phyloP scores from a whole-genome alignment of 2,888 invertebrate species.

The Tipula unca region DNA sequence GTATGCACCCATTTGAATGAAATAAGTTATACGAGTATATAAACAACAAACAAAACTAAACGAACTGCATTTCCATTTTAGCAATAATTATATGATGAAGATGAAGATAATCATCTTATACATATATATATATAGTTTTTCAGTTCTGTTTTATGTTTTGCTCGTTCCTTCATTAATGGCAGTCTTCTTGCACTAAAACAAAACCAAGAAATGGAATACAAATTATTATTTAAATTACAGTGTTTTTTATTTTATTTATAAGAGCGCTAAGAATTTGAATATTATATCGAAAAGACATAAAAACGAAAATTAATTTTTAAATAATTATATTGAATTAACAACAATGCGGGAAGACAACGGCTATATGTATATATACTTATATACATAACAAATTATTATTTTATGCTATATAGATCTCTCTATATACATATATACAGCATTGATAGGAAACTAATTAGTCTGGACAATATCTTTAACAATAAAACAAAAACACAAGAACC shows the following conservation, averaged over 20 bases:
- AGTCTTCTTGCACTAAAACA: background rate
- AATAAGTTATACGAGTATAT: background rate
- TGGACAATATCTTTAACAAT: background rate
- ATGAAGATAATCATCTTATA: background rate
- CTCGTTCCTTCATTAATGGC: background rate
- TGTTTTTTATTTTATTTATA: background rate
- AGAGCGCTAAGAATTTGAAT: background rate
- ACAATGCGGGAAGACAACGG: background rate
- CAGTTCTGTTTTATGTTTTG: background rate
- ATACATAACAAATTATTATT: too few relatives aligned
- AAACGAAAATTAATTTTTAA: background rate
- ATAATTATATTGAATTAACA: background rate
- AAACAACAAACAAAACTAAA: background rate
- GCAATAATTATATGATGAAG: constrained; percentile 8
- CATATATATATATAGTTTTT: background rate
- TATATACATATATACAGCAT: background rate
- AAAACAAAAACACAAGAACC: background rate
- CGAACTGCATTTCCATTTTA: constrained; percentile 3
- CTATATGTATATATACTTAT: background rate
- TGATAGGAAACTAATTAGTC: background rate
- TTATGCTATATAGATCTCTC: background rate
- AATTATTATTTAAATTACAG: background rate
- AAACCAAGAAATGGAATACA: background rate
- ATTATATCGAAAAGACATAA: background rate
- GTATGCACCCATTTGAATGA: constrained; percentile 8